Percentiles rank a stretch among this genome's conserved stretches.
These are phyloP conservation scores for Ganaspis sp. DNA, from an alignment of 1,140 invertebrate genomes.

Conservation along the genomic window DNA sequence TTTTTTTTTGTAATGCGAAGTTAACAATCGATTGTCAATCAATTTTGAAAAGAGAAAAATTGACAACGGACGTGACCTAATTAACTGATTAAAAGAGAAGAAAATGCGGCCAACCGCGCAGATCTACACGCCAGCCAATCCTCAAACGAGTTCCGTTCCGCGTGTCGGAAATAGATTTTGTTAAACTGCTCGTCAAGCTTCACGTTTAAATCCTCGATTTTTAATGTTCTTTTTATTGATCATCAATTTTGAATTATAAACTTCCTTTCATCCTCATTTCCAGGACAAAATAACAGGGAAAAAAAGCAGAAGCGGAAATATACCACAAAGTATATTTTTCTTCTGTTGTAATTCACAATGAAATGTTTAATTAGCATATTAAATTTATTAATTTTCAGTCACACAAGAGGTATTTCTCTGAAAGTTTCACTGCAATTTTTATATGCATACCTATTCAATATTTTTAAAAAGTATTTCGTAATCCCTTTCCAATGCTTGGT, in stretches of 20 bases:
- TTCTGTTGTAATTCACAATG: no score
- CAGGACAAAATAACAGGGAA: neutral
- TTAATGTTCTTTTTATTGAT: conserved; percentile 14
- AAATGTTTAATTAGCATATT: no score
- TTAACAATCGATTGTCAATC: no score
- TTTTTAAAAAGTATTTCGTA: no score
- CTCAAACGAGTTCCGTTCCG: conserved; percentile 60
- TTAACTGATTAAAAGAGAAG: conserved; percentile 69
- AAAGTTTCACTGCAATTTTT: no score
- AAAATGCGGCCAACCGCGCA: conserved; percentile 72
- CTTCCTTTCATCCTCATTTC: neutral
- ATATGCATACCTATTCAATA: no score
- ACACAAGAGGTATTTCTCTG: no score
- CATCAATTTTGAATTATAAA: conserved; percentile 10
- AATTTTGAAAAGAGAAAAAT: conserved; percentile 51
- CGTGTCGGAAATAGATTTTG: conserved; percentile 72
- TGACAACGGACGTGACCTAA: conserved; percentile 72
- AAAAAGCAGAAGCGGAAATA: no score
- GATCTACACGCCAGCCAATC: conserved; percentile 67
- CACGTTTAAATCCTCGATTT: conserved; percentile 6
- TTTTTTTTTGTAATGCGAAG: no score
- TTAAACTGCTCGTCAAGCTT: conserved; percentile 63
- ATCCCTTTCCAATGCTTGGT: no score
- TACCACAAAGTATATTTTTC: no score
- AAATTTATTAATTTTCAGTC: conserved; percentile 13